Percentiles rank a stretch among this genome's conserved stretches.
Conservation (phyloP, 2,797 vertebrate species). For the Tarsius wallacei region DNA sequence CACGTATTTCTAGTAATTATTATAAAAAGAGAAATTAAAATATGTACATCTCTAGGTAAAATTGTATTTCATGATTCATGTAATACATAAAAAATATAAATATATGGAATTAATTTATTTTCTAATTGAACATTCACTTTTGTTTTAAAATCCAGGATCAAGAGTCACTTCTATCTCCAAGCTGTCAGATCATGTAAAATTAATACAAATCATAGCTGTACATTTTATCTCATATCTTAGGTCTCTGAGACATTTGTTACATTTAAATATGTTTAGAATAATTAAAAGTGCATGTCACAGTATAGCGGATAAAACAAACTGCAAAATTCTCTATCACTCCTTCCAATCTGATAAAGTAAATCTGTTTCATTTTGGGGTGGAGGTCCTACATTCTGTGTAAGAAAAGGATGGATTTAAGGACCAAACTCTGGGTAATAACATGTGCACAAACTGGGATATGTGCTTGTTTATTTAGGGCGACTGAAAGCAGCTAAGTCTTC, state of each 20-base stretch:
- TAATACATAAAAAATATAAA: conserved; percentile 78
- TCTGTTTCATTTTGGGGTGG: conserved; percentile 35
- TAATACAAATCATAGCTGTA: conserved; percentile 76
- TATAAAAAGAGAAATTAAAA: conserved; percentile 68
- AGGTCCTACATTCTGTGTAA: neutral
- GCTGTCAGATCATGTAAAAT: conserved; percentile 72
- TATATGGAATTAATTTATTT: conserved; percentile 73
- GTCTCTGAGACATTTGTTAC: conserved; percentile 75
- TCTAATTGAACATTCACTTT: conserved; percentile 76
- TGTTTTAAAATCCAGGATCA: conserved; percentile 73
- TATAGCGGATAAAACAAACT: conserved; percentile 73
- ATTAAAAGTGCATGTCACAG: conserved; percentile 78
- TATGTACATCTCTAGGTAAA: conserved; percentile 48
- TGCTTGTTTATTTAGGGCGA: conserved; percentile 3
- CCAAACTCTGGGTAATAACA: neutral
- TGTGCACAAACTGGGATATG: neutral
- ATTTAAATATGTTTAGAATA: conserved; percentile 85
- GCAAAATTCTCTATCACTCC: conserved; percentile 32
- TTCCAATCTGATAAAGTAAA: conserved; percentile 83
- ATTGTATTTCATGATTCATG: conserved; percentile 79
- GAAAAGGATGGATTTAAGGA: neutral
- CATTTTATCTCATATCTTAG: conserved; percentile 76
- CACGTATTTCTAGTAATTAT: neutral
- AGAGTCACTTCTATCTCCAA: conserved; percentile 47
- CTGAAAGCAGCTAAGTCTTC: neutral